Evolutionary conservation across 2,888 invertebrate genomes (phyloP), one percentile per base, ranked within the genome.

Genomic region (Eupeodes latifasciatus): DNA sequence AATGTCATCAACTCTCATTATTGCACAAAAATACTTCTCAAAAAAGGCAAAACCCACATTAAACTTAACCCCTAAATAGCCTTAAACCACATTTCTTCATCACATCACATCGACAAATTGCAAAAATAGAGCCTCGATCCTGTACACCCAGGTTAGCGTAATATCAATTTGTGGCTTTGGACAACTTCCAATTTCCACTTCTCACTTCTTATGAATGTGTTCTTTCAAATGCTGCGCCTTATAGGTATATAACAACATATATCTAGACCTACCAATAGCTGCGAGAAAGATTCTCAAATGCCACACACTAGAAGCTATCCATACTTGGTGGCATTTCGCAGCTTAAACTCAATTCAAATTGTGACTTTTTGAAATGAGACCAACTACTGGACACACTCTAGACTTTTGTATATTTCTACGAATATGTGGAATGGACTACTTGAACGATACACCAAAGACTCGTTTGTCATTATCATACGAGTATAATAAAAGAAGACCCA

Each of bases 291-390:
- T 9, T 64, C 64, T n/a, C 27, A 75, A 69, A 79, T 79, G 72
- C 79, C 79, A 84, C 83, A 69, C 75, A 79, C 69, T 14, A 57
- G 36, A 62, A 16, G 14, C 16, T 53, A 36, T 61, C 86, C 83
- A 61, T 83, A 87, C 76, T 76, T 83, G 86, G 83, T 59, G 61
- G 34, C 71, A 66, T 87, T 83, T 87, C 83, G 80, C 86, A 72
- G 75, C 86, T 86, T 86, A 83, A 86, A 86, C 75, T 86, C 83
- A 86, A 87, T 87, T 83, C 83, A 83, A 87, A 86, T 79, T 72
- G 62, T 75, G 82, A 66, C 61, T 69, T 86, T 79, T 67, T 76
- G 86, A 87, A 87, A 87, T 83, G 83, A 80, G 86, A 87, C 83
- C 86, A 87, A 83, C 66, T 47, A 47, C 12, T 27, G 11, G 27